Conservation (phyloP, 2,888 invertebrate species). For the Endotricha flammealis region DNA sequence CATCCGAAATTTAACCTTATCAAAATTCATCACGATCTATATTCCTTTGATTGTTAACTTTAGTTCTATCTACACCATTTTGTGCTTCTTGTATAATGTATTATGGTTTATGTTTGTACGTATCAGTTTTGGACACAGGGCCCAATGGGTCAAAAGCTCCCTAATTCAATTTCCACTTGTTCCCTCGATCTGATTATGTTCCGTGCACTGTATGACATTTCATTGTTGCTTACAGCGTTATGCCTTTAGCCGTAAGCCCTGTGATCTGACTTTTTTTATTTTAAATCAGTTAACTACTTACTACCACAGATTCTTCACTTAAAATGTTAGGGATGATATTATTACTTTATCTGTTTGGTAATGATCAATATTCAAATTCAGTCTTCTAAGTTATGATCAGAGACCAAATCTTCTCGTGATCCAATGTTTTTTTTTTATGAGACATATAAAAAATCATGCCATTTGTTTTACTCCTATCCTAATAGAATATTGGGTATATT, state of each 20-base stretch:
- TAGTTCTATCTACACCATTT: constrained; percentile 15
- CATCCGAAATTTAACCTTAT: constrained; percentile 17
- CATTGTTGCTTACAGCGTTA: constrained; percentile 31
- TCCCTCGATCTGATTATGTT: constrained; percentile 65
- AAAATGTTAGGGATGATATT: no score
- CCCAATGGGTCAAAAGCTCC: constrained; percentile 60
- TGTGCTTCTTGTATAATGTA: constrained; percentile 13
- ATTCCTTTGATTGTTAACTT: neutral
- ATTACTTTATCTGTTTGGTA: no score
- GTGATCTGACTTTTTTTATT: constrained; percentile 23
- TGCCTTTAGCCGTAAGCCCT: constrained; percentile 28
- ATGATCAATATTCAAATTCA: no score
- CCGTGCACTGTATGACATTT: constrained; percentile 52
- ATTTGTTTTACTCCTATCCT: no score
- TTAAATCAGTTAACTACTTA: constrained; percentile 3
- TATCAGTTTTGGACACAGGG: constrained; percentile 16
- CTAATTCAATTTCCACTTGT: constrained; percentile 71
- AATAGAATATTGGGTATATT: no score
- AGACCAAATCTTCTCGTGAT: no score
- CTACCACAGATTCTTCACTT: no score
- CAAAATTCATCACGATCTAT: neutral
- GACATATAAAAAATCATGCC: no score
- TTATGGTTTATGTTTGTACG: constrained; percentile 20
- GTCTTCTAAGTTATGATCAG: no score
- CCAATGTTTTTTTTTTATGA: no score